Conservation (phyloP, 2,888 invertebrate species). For the Cistogaster globosa region DNA sequence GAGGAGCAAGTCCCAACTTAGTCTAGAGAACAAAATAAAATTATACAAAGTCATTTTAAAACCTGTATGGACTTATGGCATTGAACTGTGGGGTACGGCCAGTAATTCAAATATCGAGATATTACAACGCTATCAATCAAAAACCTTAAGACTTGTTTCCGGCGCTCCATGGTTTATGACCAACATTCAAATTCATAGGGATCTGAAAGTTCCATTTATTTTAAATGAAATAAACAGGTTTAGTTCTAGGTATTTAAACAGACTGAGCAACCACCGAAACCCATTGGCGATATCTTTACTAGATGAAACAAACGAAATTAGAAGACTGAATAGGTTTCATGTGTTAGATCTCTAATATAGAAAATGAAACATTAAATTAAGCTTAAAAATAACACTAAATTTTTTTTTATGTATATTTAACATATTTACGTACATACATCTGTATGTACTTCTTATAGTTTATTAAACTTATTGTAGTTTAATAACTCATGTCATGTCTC, state of each 20-base stretch:
- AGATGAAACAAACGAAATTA: constrained; percentile 1
- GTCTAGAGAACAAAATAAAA: constrained; percentile 20
- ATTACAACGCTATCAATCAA: background rate
- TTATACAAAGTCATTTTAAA: constrained; percentile 8
- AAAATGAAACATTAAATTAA: background rate
- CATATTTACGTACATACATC: background rate
- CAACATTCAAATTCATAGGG: background rate
- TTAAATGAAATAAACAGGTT: background rate
- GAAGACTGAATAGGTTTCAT: constrained; percentile 5
- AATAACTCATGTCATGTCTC: background rate
- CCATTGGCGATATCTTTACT: background rate
- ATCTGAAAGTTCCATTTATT: background rate
- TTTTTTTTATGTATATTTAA: background rate
- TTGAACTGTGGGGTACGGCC: background rate
- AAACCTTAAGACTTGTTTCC: no score
- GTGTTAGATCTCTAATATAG: background rate
- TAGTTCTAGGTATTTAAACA: background rate
- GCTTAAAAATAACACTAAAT: background rate
- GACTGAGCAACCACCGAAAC: background rate
- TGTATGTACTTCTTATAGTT: background rate
- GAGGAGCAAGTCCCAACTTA: background rate
- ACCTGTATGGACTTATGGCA: background rate
- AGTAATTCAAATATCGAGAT: background rate
- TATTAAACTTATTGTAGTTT: constrained; percentile 9
- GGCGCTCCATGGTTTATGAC: background rate